A percentile compares a stretch with the other conserved stretches of the same genome.
These are phyloP conservation scores for Cyprinodon tularosa DNA, from an alignment of 2,113 vertebrate genomes.

Conservation along the genomic window DNA sequence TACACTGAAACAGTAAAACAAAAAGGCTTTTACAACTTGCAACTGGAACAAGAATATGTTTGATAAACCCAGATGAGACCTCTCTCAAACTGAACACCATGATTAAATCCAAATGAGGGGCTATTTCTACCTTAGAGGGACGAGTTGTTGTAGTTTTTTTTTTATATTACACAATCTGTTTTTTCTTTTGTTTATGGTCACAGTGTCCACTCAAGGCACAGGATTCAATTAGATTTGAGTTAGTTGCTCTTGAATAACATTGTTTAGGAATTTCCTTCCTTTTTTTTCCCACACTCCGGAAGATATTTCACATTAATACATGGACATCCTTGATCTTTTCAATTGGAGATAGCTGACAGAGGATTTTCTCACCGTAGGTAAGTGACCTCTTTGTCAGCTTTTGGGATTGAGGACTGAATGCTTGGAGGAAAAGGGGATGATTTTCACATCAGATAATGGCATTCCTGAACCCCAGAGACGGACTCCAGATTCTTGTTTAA, in stretches of 20 bases:
- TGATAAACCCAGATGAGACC: neutral
- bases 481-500: constrained; percentile 72
- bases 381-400: constrained; percentile 69
- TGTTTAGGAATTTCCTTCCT: constrained; percentile 66
- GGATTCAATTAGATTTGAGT: neutral
- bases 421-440: constrained; percentile 50
- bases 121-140: neutral
- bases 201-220: neutral
- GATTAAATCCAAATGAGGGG: neutral
- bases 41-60: no score
- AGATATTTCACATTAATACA: constrained; percentile 59
- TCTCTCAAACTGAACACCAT: neutral
- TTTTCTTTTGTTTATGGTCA: neutral
- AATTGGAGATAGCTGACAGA: constrained; percentile 61
- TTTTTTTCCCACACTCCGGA: constrained; percentile 43
- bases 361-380: constrained; percentile 76
- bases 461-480: constrained; percentile 83
- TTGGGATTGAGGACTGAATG: constrained; percentile 48
- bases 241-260: constrained; percentile 68
- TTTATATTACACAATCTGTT: neutral
- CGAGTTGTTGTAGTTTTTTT: neutral
- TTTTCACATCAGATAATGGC: constrained; percentile 78
- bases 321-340: constrained; percentile 81
- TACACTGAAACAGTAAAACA: neutral
- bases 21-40: neutral